These are phyloP conservation scores for Natrix natrix DNA, from an alignment of 2,797 vertebrate genomes.

Conservation along the genomic window DNA sequence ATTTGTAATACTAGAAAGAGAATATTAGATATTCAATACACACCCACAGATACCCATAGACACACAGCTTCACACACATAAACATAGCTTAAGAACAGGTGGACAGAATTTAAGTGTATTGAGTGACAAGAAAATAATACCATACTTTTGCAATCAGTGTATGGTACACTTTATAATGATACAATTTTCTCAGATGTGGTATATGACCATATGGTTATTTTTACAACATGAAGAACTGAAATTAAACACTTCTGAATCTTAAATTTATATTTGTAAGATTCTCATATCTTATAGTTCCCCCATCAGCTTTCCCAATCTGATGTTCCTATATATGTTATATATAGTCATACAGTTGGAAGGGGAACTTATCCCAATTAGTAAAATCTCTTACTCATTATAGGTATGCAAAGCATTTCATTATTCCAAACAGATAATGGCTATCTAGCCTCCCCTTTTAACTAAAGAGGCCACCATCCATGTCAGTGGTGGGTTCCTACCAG, in stretches of 20 bases:
- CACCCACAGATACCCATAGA: no score
- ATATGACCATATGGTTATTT: background rate
- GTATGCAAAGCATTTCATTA: background rate
- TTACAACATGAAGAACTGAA: background rate
- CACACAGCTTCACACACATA: no score
- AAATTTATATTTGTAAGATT: background rate
- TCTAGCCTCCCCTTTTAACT: background rate
- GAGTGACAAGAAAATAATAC: background rate
- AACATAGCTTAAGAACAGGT: background rate
- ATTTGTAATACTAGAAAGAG: background rate
- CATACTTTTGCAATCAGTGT: background rate
- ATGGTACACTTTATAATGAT: background rate
- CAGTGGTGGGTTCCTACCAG: no score
- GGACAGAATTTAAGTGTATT: background rate
- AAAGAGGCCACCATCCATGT: background rate
- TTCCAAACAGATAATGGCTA: background rate
- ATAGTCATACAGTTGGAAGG: background rate
- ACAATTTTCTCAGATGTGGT: background rate
- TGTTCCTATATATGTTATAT: background rate
- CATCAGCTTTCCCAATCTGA: background rate
- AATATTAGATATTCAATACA: background rate
- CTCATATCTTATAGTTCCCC: no score
- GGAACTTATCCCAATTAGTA: background rate
- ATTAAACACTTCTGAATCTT: background rate
- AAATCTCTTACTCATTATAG: background rate